Conservation (phyloP, 1,140 invertebrate genomes). For the Hestina assimilis region DNA sequence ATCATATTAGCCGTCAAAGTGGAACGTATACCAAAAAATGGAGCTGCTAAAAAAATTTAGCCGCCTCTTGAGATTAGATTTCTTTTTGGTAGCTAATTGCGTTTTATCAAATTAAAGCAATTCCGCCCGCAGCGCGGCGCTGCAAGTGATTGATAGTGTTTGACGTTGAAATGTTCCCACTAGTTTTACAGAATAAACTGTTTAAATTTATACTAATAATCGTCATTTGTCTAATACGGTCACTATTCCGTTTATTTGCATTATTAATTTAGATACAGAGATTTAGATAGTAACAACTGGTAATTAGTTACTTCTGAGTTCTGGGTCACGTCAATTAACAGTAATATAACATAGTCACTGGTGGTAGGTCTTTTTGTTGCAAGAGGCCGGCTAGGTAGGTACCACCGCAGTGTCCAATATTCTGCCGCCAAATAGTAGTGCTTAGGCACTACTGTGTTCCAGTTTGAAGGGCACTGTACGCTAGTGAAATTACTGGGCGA, state of each 20-base stretch:
- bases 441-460: too few relatives aligned
- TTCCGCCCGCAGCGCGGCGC: slow-evolving; percentile 51
- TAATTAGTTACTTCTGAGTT: background rate
- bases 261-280: background rate
- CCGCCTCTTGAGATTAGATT: slow-evolving; percentile 71
- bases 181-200: slow-evolving; percentile 76
- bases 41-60: slow-evolving; percentile 60
- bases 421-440: too few relatives aligned
- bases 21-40: slow-evolving; percentile 56
- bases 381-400: too few relatives aligned
- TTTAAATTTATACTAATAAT: slow-evolving; percentile 67
- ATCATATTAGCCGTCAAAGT: slow-evolving; percentile 49
- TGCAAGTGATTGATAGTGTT: slow-evolving; percentile 71
- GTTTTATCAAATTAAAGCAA: slow-evolving; percentile 77
- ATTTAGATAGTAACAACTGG: background rate
- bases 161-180: slow-evolving; percentile 56
- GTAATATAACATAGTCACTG: too few relatives aligned
- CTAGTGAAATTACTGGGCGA: too few relatives aligned
- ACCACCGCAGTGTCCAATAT: too few relatives aligned
- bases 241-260: slow-evolving; percentile 6
- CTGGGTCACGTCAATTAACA: too few relatives aligned
- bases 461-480: too few relatives aligned
- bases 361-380: too few relatives aligned
- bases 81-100: slow-evolving; percentile 77
- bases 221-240: slow-evolving; percentile 50